phyloP scores from a whole-genome alignment of 2,888 invertebrate genomes.

The Meiosimyza platycephala region DNA sequence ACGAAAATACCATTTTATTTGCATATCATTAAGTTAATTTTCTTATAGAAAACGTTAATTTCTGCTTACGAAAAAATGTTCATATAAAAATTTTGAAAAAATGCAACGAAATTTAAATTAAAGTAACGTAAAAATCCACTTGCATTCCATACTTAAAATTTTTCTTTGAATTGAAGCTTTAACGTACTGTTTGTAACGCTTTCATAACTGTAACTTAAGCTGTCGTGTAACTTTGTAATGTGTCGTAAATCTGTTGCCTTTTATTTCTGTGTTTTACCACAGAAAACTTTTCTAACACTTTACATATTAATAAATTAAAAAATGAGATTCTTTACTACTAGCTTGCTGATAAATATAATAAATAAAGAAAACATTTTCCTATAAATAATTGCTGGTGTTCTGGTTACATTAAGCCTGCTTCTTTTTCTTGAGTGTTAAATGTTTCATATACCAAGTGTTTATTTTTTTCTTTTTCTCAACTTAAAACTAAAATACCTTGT shows the following conservation, averaged over 20 bases:
- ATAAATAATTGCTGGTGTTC: background rate
- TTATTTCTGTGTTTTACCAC: constrained; percentile 4
- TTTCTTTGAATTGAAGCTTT: too few species aligned
- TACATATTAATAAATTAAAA: too few species aligned
- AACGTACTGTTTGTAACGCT: too few species aligned
- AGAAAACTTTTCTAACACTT: background rate
- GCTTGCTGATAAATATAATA: background rate
- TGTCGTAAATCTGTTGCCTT: constrained; percentile 24
- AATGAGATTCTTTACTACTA: background rate
- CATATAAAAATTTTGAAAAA: too few species aligned
- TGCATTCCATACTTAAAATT: too few species aligned
- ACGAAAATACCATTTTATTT: too few species aligned
- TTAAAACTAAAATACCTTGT: background rate
- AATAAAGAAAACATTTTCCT: background rate
- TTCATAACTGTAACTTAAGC: too few species aligned
- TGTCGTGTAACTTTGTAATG: background rate
- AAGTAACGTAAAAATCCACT: too few species aligned
- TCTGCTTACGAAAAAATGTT: too few species aligned
- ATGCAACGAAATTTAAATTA: too few species aligned
- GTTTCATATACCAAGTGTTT: background rate
- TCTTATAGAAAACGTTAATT: too few species aligned
- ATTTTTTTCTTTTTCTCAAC: background rate
- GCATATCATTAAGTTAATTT: too few species aligned
- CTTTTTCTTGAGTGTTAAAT: constrained; percentile 1
- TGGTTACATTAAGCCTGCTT: background rate